Base-by-base conservation (phyloP, 1,140 invertebrate species). In the Pseudobourletiella spinata region DNA sequence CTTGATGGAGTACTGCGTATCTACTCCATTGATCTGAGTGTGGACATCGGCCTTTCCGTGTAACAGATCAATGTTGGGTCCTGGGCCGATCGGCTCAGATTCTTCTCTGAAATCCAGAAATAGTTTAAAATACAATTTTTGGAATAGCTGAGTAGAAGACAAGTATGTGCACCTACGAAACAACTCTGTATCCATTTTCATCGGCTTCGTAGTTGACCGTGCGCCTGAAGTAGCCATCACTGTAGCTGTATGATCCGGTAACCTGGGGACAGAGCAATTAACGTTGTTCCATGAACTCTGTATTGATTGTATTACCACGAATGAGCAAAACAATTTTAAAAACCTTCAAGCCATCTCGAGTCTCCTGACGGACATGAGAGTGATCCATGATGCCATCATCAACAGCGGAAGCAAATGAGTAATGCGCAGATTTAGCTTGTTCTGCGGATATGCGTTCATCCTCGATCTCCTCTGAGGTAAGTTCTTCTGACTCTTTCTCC, bases 111-210 rank as follows among this genome's bases (percentile, higher is more conserved):
- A 73, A 64, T 65, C 68, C 57, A 50, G 61, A 52, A 28, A 57
- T 60, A 29, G 4, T 46, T 48, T 2, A 42, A 56, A 3, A 32
- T 29, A 22, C 20, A 22, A 4, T 8, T 24, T 54, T 46, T 58
- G 30, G 42, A 20, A 46, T n/a, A 39, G n/a, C 3, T 39, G 6
- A 43, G 15, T 57, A 59, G 16, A 55, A 39, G 8, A n/a, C 32
- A 56, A 32, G 6, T 61, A 18, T 24, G n/a, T 22, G 32, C 2
- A 74, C 75, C 76, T 72, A 80, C 79, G 71, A 76, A 2, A 77
- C 65, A 22, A 82, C 76, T 66, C 80, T 72, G 72, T 81, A 82
- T 59, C 81, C 81, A 59, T 80, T 76, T 69, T 81, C 76, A 70
- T 82, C 81, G 68, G 81, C 81, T 52, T 75, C 76, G 66, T 82